Conservation (phyloP, 2,797 vertebrate genomes). For the Prionace glauca region DNA sequence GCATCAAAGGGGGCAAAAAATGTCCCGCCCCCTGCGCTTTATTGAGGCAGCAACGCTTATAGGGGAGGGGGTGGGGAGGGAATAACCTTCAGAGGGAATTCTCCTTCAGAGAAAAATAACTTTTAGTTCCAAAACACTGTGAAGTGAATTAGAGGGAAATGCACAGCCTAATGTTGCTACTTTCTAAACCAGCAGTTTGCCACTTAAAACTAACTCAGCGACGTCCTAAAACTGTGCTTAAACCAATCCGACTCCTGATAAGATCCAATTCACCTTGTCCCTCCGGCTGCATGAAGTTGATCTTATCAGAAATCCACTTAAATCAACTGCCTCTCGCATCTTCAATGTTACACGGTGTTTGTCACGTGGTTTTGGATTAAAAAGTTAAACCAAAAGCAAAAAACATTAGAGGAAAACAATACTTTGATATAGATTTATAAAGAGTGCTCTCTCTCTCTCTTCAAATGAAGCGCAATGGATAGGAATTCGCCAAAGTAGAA, state of each 20-base stretch:
- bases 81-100: too few relatives aligned
- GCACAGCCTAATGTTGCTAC: not conserved
- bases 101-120: not conserved
- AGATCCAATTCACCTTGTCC: not conserved
- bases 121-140: not conserved
- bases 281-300: not conserved
- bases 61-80: too few relatives aligned
- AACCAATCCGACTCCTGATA: not conserved
- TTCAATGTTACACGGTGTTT: not conserved
- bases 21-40: not conserved
- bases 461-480: not conserved
- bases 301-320: slow-evolving; percentile 3
- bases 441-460: not conserved
- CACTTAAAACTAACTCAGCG: not conserved
- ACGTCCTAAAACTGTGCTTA: not conserved
- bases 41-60: not conserved
- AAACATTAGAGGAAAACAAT: not conserved
- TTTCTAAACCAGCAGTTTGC: not conserved
- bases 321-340: not conserved
- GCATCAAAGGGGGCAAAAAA: not conserved
- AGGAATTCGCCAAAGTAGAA: not conserved
- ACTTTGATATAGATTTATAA: not conserved
- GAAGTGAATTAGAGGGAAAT: not conserved
- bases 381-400: not conserved
- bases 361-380: not conserved